Conservation (phyloP, 2,888 invertebrate species). For the Leucophenga montana region DNA sequence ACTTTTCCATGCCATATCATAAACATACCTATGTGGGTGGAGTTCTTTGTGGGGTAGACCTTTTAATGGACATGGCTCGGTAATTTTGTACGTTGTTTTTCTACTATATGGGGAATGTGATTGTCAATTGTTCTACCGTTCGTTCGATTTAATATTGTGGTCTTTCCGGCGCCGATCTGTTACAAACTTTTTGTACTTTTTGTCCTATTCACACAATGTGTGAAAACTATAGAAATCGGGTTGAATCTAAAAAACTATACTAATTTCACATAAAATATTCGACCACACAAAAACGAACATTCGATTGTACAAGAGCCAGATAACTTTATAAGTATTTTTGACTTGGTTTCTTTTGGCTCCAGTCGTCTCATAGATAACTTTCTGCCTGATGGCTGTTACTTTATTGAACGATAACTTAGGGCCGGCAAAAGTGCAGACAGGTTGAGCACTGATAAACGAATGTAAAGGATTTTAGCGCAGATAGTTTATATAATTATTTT, state of each 20-base stretch:
- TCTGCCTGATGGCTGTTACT: slow-evolving; percentile 39
- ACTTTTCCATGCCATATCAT: too few species aligned
- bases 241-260: background rate
- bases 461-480: background rate
- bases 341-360: slow-evolving; percentile 16
- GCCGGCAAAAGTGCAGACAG: slow-evolving; percentile 43
- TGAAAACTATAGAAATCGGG: too few species aligned
- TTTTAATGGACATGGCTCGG: too few species aligned
- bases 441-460: slow-evolving; percentile 22
- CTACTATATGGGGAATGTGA: too few species aligned
- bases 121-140: too few species aligned
- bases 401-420: slow-evolving; percentile 52
- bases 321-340: slow-evolving; percentile 31
- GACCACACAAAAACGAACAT: slow-evolving; percentile 44
- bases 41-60: too few species aligned
- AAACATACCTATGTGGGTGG: too few species aligned
- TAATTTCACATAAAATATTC: slow-evolving; percentile 39
- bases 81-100: too few species aligned
- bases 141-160: too few species aligned
- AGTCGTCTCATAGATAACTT: slow-evolving; percentile 22
- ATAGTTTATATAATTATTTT: slow-evolving; percentile 60
- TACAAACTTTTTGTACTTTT: too few species aligned
- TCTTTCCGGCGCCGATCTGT: too few species aligned
- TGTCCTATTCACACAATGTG: too few species aligned
- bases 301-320: slow-evolving; percentile 29